Evolutionary conservation across 2,888 invertebrate genomes (phyloP).

Genomic region (Sinohyriopsis cumingii): DNA sequence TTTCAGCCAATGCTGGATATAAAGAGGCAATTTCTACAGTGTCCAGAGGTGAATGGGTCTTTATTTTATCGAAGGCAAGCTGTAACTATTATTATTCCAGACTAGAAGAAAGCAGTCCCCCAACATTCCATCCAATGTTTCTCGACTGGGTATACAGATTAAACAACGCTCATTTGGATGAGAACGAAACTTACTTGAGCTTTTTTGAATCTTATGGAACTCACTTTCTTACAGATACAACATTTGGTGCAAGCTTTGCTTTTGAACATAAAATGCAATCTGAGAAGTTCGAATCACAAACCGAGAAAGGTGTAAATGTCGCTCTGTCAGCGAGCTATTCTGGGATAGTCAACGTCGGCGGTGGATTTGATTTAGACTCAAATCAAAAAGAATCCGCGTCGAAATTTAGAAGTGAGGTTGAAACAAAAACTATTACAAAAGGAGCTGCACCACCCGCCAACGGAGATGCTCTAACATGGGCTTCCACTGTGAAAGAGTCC

Average conservation of each 20-base stretch:
- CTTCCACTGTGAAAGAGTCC: constrained; percentile 18
- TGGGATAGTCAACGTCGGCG: constrained; percentile 11
- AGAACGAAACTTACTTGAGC: background rate
- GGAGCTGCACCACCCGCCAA: constrained; percentile 26
- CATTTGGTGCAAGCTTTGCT: constrained; percentile 14
- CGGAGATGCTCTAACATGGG: constrained; percentile 27
- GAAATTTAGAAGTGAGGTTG: constrained; percentile 10
- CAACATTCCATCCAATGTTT: constrained; percentile 4
- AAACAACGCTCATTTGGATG: background rate
- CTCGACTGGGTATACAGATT: constrained; percentile 3
- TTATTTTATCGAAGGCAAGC: constrained; percentile 10
- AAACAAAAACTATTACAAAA: constrained; percentile 20
- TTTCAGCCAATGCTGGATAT: constrained; percentile 13
- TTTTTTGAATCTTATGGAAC: constrained; percentile 10
- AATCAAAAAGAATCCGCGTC: constrained; percentile 8
- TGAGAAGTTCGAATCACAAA: background rate
- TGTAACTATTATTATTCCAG: constrained; percentile 11
- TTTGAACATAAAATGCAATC: constrained; percentile 10
- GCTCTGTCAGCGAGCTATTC: constrained; percentile 11
- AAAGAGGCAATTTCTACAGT: constrained; percentile 2
- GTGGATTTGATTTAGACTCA: constrained; percentile 12
- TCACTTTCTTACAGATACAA: constrained; percentile 5
- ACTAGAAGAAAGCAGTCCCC: constrained; percentile 4
- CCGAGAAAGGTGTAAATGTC: background rate
- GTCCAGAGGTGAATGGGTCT: constrained; percentile 6